Percentiles rank a stretch among this genome's conserved stretches.
Evolutionary conservation across 2,113 vertebrate species (phyloP).

Genomic region (Melanerpes formicivorus): DNA sequence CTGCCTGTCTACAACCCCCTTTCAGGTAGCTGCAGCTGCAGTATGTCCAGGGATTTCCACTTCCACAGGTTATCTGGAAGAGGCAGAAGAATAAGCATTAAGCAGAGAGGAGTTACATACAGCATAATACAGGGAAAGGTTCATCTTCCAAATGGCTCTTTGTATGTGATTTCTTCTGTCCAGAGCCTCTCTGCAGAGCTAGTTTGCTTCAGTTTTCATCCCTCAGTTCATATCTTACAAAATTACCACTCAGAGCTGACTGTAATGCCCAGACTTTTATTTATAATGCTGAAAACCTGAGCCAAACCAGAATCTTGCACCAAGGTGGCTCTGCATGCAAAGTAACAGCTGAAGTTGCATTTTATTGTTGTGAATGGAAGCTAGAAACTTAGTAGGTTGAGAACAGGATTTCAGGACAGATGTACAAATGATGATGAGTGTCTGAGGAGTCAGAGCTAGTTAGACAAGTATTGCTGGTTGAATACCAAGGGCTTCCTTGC

Average conservation of each 20-base stretch:
- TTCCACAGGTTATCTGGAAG: not conserved
- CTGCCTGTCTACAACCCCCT: too few species aligned
- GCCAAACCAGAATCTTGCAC: slow-evolving; percentile 21
- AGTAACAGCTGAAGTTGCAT: slow-evolving; percentile 39
- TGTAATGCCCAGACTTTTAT: slow-evolving; percentile 47
- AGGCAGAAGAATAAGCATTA: not conserved
- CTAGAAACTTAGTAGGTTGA: slow-evolving; percentile 24
- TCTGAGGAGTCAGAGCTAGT: slow-evolving; percentile 9
- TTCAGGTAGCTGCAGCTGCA: not conserved
- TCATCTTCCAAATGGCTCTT: not conserved
- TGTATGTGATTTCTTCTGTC: not conserved
- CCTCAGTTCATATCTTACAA: not conserved
- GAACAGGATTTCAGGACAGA: slow-evolving; percentile 44
- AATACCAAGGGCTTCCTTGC: not conserved
- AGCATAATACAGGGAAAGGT: not conserved
- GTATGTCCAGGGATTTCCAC: not conserved
- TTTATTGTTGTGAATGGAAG: slow-evolving; percentile 45
- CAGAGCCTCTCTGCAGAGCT: not conserved
- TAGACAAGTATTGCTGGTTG: slow-evolving; percentile 8
- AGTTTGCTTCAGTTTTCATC: slow-evolving; percentile 11
- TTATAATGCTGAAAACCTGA: slow-evolving; percentile 42
- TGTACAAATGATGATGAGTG: not conserved
- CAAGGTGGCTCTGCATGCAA: slow-evolving; percentile 14
- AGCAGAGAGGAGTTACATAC: not conserved
- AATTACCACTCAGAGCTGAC: slow-evolving; percentile 2